Conservation (phyloP, 1,140 invertebrate genomes). For the Drosophila biarmipes region DNA sequence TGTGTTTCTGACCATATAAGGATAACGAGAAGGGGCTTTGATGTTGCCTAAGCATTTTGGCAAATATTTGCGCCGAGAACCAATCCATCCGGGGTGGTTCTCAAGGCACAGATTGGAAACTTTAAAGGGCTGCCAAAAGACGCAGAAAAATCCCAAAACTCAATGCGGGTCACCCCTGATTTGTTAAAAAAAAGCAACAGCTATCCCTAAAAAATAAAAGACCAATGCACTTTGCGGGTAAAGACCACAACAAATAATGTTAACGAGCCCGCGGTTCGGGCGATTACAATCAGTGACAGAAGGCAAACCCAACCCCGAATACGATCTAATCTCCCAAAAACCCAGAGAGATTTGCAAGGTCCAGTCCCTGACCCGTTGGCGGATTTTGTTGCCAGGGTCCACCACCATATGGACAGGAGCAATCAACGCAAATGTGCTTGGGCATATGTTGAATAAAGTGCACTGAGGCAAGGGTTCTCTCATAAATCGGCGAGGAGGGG, state of each 20-base stretch:
- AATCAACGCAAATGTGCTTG: constrained; percentile 65
- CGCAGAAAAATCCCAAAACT: constrained; percentile 47
- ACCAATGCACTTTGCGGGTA: constrained; percentile 58
- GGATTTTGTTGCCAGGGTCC: constrained; percentile 57
- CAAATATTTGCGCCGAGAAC: constrained; percentile 68
- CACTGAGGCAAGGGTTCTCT: constrained; percentile 19
- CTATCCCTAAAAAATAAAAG: constrained; percentile 54
- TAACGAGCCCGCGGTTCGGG: constrained; percentile 67
- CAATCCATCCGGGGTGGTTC: constrained; percentile 38
- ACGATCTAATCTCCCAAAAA: constrained; percentile 48
- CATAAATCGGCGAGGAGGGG: constrained; percentile 16
- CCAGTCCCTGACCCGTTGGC: constrained; percentile 39
- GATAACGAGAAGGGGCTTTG: constrained; percentile 53
- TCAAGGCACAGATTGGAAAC: constrained; percentile 30
- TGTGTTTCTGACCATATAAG: constrained; percentile 72
- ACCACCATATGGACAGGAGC: constrained; percentile 55
- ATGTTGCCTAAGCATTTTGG: constrained; percentile 66
- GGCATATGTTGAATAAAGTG: constrained; percentile 69
- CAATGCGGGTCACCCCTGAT: constrained; percentile 70
- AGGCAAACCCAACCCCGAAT: constrained; percentile 52
- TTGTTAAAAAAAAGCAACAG: constrained; percentile 57
- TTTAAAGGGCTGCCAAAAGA: constrained; percentile 55
- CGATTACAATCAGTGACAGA: constrained; percentile 81
- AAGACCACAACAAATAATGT: constrained; percentile 65
- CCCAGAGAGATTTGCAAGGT: constrained; percentile 43